Evolutionary conservation across 2,797 vertebrate species (phyloP), one percentile per base, ranked within the genome.

Genomic region (Discoglossus pictus): DNA sequence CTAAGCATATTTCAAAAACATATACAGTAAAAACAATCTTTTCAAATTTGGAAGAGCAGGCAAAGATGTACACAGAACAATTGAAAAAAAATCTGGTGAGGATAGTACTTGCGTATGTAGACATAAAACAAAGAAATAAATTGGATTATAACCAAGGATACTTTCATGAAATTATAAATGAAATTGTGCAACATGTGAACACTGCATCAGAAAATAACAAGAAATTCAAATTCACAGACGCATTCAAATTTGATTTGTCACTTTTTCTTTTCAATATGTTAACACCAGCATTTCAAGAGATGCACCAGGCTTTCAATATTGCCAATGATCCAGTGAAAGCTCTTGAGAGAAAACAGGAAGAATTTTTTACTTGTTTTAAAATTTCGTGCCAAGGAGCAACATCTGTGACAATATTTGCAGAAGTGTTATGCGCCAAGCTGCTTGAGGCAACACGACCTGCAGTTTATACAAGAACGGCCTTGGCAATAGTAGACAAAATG

Each of bases 361-460:
- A 71, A 21, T 61, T 20, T 38, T 73, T 79, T 38, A 48, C 21
- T 16, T 76, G 63, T n/a, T 90, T 87, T 65, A 73, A 76, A 65
- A 83, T 83, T 6, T 83, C 76, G 38, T 86, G 73, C 25, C 68
- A 70, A 71, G 86, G 80, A 25, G 74, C 82, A 35, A 63, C 75
- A 15, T 82, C 81, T 0, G 1, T 82, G 31, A 79, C 61, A 44
- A 63, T 39, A 1, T 81, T 87, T 68, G 75, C 71, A 11, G 43
- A 38, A 8, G 74, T 76, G 20, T 64, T 87, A 3, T 82, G 82
- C 42, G n/a, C 63, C 0, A 86, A 80, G 73, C 71, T 87, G 20
- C 51, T 1, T 9, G 17, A 60, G 6, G 75, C 80, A 12, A 47
- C 87, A 35, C 11, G 0, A 0, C 12, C 2, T 4, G 79, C 70